Percentiles rank a stretch among this genome's conserved stretches.
Evolutionary conservation across 1,140 invertebrate species (phyloP).

Genomic region (Apolygus lucorum): DNA sequence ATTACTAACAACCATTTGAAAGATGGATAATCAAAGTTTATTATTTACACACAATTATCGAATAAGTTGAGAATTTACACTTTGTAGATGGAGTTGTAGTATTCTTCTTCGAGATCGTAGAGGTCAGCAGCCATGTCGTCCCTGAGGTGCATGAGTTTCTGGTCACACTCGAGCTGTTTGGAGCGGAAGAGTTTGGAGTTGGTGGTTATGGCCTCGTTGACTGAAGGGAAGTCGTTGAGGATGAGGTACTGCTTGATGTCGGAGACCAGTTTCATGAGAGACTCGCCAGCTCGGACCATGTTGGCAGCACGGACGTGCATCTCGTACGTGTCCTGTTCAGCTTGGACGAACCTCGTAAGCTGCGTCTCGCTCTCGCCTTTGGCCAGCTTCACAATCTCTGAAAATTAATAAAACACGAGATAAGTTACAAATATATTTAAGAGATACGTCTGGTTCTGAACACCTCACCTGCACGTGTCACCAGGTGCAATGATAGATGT

Average conservation of each 20-base stretch:
- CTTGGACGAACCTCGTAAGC: conserved; percentile 76
- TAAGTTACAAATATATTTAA: too few relatives aligned
- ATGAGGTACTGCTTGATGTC: conserved; percentile 96
- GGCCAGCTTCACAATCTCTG: conserved; percentile 88
- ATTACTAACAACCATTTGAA: too few relatives aligned
- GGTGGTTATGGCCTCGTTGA: conserved; percentile 88
- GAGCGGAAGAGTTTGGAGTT: conserved; percentile 82
- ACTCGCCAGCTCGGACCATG: conserved; percentile 89
- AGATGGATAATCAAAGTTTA: too few relatives aligned
- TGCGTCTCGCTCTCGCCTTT: conserved; percentile 89
- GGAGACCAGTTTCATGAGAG: conserved; percentile 89
- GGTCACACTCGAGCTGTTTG: conserved; percentile 86
- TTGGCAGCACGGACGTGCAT: conserved; percentile 93
- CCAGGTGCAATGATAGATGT: too few relatives aligned
- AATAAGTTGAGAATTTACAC: too few relatives aligned
- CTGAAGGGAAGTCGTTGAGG: conserved; percentile 92
- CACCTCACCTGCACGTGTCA: too few relatives aligned
- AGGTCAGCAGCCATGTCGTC: conserved; percentile 93
- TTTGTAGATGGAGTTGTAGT: conserved; percentile 92
- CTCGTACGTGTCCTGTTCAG: conserved; percentile 91
- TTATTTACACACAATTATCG: too few relatives aligned
- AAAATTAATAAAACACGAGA: too few relatives aligned
- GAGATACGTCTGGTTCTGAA: too few relatives aligned
- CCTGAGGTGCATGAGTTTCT: conserved; percentile 79
- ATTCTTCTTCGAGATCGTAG: conserved; percentile 95